Conservation (phyloP, 1,140 invertebrate species). For the Agraylea sexmaculata region DNA sequence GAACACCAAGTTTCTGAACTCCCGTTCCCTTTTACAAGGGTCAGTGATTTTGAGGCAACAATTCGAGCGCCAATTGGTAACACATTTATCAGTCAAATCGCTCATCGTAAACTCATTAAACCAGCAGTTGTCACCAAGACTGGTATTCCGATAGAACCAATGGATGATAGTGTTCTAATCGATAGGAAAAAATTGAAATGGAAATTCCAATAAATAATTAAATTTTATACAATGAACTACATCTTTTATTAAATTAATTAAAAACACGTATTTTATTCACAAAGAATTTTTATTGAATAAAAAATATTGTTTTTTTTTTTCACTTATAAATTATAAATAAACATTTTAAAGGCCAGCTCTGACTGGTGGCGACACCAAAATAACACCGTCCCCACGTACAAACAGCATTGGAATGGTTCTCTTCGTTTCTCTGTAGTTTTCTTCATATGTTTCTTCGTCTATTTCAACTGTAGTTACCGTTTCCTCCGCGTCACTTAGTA, state of each 20-base stretch:
- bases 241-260: not conserved
- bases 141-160: slow-evolving; percentile 81
- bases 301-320: slow-evolving; percentile 7
- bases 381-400: slow-evolving; percentile 96
- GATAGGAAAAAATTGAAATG: slow-evolving; percentile 22
- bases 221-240: not conserved
- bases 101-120: slow-evolving; percentile 54
- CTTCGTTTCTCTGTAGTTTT: slow-evolving; percentile 95
- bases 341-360: slow-evolving; percentile 53
- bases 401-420: slow-evolving; percentile 97
- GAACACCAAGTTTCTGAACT: slow-evolving; percentile 70
- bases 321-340: no score
- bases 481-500: slow-evolving; percentile 95
- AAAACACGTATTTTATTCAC: not conserved
- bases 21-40: slow-evolving; percentile 79
- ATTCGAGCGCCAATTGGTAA: slow-evolving; percentile 79
- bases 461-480: slow-evolving; percentile 96
- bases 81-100: slow-evolving; percentile 80
- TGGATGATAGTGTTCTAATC: slow-evolving; percentile 54
- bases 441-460: slow-evolving; percentile 98
- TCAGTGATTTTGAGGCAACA: slow-evolving; percentile 81
- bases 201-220: slow-evolving; percentile 4
- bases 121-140: slow-evolving; percentile 68
- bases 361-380: slow-evolving; percentile 91
- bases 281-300: no score